Conservation (phyloP, 2,888 invertebrate genomes). For the Watsonalla binaria region DNA sequence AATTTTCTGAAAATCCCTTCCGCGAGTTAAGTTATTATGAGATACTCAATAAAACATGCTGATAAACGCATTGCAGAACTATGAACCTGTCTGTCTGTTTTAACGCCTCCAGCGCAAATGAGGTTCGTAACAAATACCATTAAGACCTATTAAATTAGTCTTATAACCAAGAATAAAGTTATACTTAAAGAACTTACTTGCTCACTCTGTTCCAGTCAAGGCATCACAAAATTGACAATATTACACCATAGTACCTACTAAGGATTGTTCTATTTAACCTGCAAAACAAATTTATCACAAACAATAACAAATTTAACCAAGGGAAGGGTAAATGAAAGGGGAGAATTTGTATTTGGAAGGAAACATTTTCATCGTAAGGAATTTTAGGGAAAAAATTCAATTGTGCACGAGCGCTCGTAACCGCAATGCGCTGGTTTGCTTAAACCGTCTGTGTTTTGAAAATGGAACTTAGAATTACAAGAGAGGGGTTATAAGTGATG, state of each 20-base stretch:
- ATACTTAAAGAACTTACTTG: neutral
- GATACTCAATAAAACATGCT: too few relatives aligned
- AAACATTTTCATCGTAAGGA: neutral
- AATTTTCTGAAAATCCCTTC: too few relatives aligned
- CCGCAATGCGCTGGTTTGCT: neutral
- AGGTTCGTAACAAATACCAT: too few relatives aligned
- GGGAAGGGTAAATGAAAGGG: neutral
- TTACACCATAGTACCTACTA: slow-evolving; percentile 2
- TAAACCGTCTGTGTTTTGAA: neutral
- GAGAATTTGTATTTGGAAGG: neutral
- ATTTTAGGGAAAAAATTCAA: neutral
- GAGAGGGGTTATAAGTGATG: too few relatives aligned
- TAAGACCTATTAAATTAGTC: too few relatives aligned
- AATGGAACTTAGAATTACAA: neutral
- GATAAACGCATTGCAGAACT: too few relatives aligned
- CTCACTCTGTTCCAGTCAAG: slow-evolving; percentile 31
- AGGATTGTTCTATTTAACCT: neutral
- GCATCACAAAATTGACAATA: slow-evolving; percentile 36
- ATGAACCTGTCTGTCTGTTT: too few relatives aligned
- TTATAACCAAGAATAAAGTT: too few relatives aligned
- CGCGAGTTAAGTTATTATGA: too few relatives aligned
- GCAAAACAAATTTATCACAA: neutral
- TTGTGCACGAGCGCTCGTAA: neutral
- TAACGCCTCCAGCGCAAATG: too few relatives aligned
- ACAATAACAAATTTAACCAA: neutral